Conservation (phyloP, 1,140 invertebrate genomes). For the Onthophagus taurus region DNA sequence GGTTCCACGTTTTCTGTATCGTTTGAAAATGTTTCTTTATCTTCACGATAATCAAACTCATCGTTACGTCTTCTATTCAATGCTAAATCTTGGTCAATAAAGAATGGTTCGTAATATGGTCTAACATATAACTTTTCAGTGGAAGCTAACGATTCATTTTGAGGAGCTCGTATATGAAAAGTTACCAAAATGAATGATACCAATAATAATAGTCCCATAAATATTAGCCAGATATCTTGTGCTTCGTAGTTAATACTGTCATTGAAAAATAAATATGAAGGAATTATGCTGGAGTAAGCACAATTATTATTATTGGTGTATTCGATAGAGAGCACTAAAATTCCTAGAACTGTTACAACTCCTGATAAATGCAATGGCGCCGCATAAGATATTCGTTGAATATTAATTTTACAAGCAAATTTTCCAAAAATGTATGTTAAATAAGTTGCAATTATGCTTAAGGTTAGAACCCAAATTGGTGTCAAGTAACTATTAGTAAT, state of each 20-base stretch:
- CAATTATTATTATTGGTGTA: slow-evolving; percentile 55
- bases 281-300: slow-evolving; percentile 47
- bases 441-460: slow-evolving; percentile 55
- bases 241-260: slow-evolving; percentile 46
- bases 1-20: slow-evolving; percentile 28
- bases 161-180: slow-evolving; percentile 70
- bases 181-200: slow-evolving; percentile 78
- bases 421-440: slow-evolving; percentile 64
- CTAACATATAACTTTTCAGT: slow-evolving; percentile 74
- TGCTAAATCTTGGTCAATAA: slow-evolving; percentile 81
- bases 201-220: slow-evolving; percentile 64
- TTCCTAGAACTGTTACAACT: too few relatives aligned
- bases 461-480: slow-evolving; percentile 47
- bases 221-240: slow-evolving; percentile 62
- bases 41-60: slow-evolving; percentile 12
- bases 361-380: slow-evolving; percentile 64
- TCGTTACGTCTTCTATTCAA: slow-evolving; percentile 66
- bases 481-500: slow-evolving; percentile 21
- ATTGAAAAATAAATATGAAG: slow-evolving; percentile 60
- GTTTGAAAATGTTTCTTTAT: too few relatives aligned
- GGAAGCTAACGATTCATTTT: slow-evolving; percentile 60
- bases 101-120: slow-evolving; percentile 69
- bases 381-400: slow-evolving; percentile 72
- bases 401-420: slow-evolving; percentile 76
- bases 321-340: slow-evolving; percentile 55